Evolutionary conservation across 1,140 invertebrate species (phyloP), one percentile per base, ranked within the genome.

Genomic region (Drosophila lini): DNA sequence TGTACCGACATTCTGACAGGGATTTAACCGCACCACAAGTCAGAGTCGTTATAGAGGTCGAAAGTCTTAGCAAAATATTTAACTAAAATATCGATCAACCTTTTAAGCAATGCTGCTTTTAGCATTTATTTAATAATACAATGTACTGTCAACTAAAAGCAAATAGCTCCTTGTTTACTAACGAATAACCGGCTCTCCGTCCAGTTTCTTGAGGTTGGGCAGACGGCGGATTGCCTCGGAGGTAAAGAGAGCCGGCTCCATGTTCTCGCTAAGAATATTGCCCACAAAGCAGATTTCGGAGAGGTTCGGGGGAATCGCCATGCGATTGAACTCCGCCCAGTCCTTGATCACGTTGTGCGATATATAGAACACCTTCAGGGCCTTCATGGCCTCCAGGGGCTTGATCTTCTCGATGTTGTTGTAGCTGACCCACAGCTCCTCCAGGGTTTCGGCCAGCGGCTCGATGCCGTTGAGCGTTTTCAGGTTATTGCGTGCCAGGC

Each of bases 381-480:
- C 98, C 83, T 96, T 97, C 83, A 99, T 93, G 4, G 94, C 94
- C 36, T 95, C 95, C 7, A 98, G 94, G 0, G 97, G 97, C 93
- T 98, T 98, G 62, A 98, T 93, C 93, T 98, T 98, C 91, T 99
- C 98, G 74, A 99, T 97, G 16, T 95, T 94, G 93, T 99, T 99
- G 90, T 98, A 99, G 0, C 97, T 98, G 64, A 98, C 96, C 98
- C 98, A 99, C 1, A 99, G 93, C 92, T 99, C 96, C 89, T 98
- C 96, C 40, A 99, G 92, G 0, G 96, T 97, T 19, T 99, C 98
- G 1, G 94, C 96, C 13, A 98, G 93, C 3, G 94, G 94, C 93
- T 98, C 98, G 79, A 98, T 94, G 28, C 97, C 97, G 36, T 95
- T 93, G 50, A 99, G 95, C n/a, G 94, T 95, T 93, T 99, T 99